Base-by-base conservation (phyloP, 2,113 vertebrate species). In the Regulus satrapa region DNA sequence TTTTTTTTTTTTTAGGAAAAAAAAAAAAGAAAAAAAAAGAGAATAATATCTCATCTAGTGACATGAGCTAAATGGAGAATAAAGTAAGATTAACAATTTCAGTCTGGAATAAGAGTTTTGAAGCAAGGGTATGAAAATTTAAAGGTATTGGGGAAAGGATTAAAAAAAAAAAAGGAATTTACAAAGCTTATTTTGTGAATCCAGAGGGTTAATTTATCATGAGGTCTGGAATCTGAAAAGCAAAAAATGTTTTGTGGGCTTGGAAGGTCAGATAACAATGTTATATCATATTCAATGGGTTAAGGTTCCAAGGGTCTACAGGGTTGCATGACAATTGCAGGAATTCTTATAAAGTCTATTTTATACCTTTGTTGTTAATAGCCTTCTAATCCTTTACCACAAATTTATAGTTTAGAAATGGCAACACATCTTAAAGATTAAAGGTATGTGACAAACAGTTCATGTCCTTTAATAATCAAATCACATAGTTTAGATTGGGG, bases 391-490 rank as follows among this genome's bases (percentile, higher is more conserved):
- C 97, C 95, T 94, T 97, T 95, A 93, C 94, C 94, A 93, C 95
- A 97, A 98, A 98, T 98, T 97, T 98, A 98, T 98, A 97, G 97
- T 97, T 98, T 87, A 96, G 95, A 97, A 97, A 98, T 90, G 81
- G 97, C 95, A 98, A 98, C 97, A 98, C 87, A 96, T 98, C 96
- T 98, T 98, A 95, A 98, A 98, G 98, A 98, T 98, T 98, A 97
- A 98, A 98, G 97, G 95, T 95, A 97, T 97, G 96, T 98, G 98
- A 98, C 98, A 98, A 98, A 98, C 96, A 97, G 97, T 97, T 98
- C 97, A 97, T 98, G 97, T 98, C 97, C 96, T 92, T 97, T 97
- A 98, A 98, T 98, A 98, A 98, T 97, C 97, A 98, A 98, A 98
- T 98, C 97, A 95, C 97, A 98, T 74, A 95, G 93, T 91, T 98